Evolutionary conservation across 2,113 vertebrate genomes (phyloP), one percentile per base, ranked within the genome.

Genomic region (Chaenogobius annularis): DNA sequence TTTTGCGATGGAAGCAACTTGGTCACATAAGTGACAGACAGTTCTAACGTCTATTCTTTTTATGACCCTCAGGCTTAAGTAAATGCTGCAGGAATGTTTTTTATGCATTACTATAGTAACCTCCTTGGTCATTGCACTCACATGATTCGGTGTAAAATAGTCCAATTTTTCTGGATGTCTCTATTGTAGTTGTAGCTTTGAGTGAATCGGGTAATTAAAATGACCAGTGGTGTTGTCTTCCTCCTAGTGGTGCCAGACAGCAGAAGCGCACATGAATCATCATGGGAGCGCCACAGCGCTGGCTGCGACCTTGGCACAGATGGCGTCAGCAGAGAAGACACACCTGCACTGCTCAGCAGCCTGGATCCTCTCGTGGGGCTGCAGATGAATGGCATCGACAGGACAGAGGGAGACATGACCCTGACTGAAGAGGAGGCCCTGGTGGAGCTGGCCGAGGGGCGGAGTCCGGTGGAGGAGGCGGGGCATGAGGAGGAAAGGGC

Each of bases 301-400:
- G 92, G 83, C 8, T 83, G 91, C 82, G 92, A 95, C 85, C 87
- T 91, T 86, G 89, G 89, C 68, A 90, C 85, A 91, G 94, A 93
- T 90, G 93, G 83, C 78, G 69, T 86, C 83, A 85, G 88, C 63
- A 82, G 80, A 80, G 92, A 88, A 79, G 91, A 77, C 86, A 11
- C 86, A 81, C 82, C 86, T 83, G 83, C 81, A 31, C 83, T 74
- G 80, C 81, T 81, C 79, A 82, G 75, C 80, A 86, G 79, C 84
- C 50, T 80, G 73, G 88, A 82, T 74, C 72, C 78, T 77, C 72
- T 48, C 13, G 66, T 70, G 22, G 73, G 78, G 70, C 54, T 68
- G 72, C 66, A 92, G 74, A 85, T 90, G 10, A 89, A 92, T 73
- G 93, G 92, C 73, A 90, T 82, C 65, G 92, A 92, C 86, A 80